A percentile compares a stretch with the other conserved stretches of the same genome.
These are phyloP conservation scores for Drosophila kepulauana DNA, from an alignment of 1,140 invertebrate genomes.

Conservation along the genomic window DNA sequence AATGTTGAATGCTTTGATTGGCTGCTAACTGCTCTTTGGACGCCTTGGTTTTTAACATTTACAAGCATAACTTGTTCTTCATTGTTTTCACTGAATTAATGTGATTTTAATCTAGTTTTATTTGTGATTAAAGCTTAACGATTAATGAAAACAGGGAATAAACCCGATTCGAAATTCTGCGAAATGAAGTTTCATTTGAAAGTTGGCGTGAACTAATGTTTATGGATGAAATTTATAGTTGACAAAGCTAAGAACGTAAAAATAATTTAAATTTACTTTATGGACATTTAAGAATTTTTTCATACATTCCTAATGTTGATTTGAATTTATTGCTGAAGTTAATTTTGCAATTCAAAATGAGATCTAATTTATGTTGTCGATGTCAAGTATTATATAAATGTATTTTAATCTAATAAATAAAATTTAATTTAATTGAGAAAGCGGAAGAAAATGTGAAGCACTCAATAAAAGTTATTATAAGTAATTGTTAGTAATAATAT, in stretches of 20 bases:
- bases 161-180: neutral
- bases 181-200: neutral
- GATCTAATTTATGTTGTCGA: neutral
- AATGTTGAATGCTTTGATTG: neutral
- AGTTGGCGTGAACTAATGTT: conserved; percentile 3
- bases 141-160: neutral
- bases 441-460: too few species aligned
- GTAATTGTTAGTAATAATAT: too few species aligned
- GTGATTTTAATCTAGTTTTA: conserved; percentile 1
- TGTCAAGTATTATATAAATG: too few species aligned
- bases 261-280: conserved; percentile 8
- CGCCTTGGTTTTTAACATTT: neutral
- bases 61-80: neutral
- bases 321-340: neutral
- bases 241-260: neutral
- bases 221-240: neutral
- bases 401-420: too few species aligned
- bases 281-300: neutral
- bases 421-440: too few species aligned
- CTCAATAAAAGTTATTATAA: too few species aligned
- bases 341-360: too few species aligned
- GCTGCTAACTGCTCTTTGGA: neutral
- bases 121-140: neutral
- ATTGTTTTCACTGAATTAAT: neutral
- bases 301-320: neutral